These are phyloP conservation scores for Plodia interpunctella DNA, from an alignment of 1,140 invertebrate genomes.

Conservation along the genomic window DNA sequence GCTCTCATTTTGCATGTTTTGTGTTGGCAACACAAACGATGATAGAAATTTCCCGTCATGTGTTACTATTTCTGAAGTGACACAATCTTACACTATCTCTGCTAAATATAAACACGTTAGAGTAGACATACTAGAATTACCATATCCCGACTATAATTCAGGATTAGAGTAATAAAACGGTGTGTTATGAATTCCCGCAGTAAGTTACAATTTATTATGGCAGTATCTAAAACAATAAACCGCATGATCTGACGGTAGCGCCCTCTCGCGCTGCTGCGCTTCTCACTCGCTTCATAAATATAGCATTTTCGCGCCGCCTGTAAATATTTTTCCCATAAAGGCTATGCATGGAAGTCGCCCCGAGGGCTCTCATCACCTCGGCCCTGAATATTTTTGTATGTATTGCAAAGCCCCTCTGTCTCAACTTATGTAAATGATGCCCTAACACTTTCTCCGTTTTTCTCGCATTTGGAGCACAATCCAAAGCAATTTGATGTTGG, in stretches of 20 bases:
- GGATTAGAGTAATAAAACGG: conserved; percentile 2
- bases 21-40: no score
- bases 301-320: conserved; percentile 49
- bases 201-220: conserved; percentile 35
- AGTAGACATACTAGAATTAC: neutral
- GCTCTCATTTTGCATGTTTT: no score
- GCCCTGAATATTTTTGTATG: conserved; percentile 70
- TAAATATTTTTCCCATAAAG: conserved; percentile 70
- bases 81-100: neutral
- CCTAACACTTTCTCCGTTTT: conserved; percentile 71
- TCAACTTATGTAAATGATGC: conserved; percentile 72
- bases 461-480: conserved; percentile 71
- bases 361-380: conserved; percentile 65
- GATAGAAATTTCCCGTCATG: no score
- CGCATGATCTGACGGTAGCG: conserved; percentile 22
- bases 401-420: conserved; percentile 64
- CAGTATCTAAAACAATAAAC: conserved; percentile 42
- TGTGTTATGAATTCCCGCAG: conserved; percentile 10
- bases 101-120: neutral
- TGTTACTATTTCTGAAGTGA: no score
- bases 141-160: neutral
- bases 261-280: conserved; percentile 29
- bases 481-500: conserved; percentile 66
- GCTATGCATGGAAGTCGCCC: conserved; percentile 55
- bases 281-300: conserved; percentile 51